Percentiles rank a stretch among this genome's conserved stretches.
Conservation (phyloP, 2,113 vertebrate species). For the Stegastes partitus region DNA sequence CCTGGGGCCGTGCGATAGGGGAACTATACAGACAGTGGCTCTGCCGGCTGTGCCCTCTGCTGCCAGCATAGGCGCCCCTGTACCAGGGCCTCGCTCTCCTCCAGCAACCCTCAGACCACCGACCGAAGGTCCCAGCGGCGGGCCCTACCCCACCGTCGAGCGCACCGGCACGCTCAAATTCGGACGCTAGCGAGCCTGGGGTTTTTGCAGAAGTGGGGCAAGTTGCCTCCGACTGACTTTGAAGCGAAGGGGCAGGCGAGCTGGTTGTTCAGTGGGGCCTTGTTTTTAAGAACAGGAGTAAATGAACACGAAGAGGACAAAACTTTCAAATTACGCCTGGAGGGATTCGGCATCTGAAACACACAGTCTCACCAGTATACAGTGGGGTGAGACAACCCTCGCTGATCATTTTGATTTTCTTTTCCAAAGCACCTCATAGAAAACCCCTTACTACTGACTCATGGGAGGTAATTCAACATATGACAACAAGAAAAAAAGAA, state of each 20-base stretch:
- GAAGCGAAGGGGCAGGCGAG: constrained; percentile 67
- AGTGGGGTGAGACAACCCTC: constrained; percentile 36
- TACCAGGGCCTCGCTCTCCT: constrained; percentile 79
- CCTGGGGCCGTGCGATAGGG: constrained; percentile 80
- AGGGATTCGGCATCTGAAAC: constrained; percentile 44
- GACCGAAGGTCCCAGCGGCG: constrained; percentile 66
- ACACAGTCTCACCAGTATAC: constrained; percentile 38
- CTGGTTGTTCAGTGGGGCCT: constrained; percentile 67
- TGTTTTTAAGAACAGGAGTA: constrained; percentile 63
- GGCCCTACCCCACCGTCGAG: constrained; percentile 74
- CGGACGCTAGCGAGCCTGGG: constrained; percentile 77
- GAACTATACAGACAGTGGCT: constrained; percentile 84
- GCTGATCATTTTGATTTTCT: constrained; percentile 50
- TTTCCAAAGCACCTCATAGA: constrained; percentile 52
- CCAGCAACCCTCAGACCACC: constrained; percentile 76
- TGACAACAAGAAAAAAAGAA: constrained; percentile 4
- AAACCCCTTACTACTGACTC: constrained; percentile 34
- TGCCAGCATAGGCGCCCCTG: constrained; percentile 64
- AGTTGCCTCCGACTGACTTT: constrained; percentile 56
- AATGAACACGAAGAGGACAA: constrained; percentile 40
- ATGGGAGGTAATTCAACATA: constrained; percentile 50
- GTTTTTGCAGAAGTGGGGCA: constrained; percentile 27
- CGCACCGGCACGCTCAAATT: constrained; percentile 85
- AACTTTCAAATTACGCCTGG: constrained; percentile 51
- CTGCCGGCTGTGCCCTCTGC: constrained; percentile 81